A percentile compares a stretch with the other conserved stretches of the same genome.
These are phyloP conservation scores for Thaumatotibia leucotreta DNA, from an alignment of 1,140 invertebrate species.

Conservation along the genomic window DNA sequence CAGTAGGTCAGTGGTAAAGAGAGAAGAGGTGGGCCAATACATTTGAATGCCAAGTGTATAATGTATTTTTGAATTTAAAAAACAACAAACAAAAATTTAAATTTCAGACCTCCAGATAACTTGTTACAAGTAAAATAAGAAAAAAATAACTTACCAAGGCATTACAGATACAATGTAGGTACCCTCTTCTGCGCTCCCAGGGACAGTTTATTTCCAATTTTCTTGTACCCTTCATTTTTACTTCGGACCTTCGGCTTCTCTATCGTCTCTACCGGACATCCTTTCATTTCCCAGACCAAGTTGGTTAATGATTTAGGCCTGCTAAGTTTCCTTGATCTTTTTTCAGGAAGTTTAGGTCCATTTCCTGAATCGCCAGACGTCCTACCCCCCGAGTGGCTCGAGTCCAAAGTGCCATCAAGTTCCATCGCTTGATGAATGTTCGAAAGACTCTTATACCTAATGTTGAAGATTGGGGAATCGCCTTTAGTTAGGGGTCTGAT, in stretches of 20 bases:
- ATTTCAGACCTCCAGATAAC: too few relatives aligned
- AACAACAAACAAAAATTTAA: too few relatives aligned
- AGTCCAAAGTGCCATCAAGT: slow-evolving; percentile 89
- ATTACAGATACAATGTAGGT: slow-evolving; percentile 72
- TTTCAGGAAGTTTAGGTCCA: slow-evolving; percentile 87
- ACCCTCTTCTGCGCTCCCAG: slow-evolving; percentile 71
- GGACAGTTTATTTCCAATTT: slow-evolving; percentile 69
- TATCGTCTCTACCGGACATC: slow-evolving; percentile 74
- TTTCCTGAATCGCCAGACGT: slow-evolving; percentile 89
- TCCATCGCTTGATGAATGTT: slow-evolving; percentile 88
- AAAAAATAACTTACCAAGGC: slow-evolving; percentile 42
- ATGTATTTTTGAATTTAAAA: too few relatives aligned
- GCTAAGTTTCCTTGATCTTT: slow-evolving; percentile 85
- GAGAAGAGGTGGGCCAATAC: too few relatives aligned
- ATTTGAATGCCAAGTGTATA: too few relatives aligned
- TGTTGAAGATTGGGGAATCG: slow-evolving; percentile 88
- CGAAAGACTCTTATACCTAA: slow-evolving; percentile 88
- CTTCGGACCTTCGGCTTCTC: slow-evolving; percentile 78
- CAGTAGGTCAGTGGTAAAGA: too few relatives aligned
- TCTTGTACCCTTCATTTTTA: slow-evolving; percentile 77
- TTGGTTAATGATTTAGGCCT: slow-evolving; percentile 90
- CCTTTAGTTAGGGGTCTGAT: slow-evolving; percentile 78
- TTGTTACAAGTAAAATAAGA: too few relatives aligned
- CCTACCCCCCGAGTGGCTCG: slow-evolving; percentile 90
- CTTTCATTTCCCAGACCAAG: slow-evolving; percentile 88